These are phyloP conservation scores for Lepus timidus DNA, from an alignment of 2,113 vertebrate genomes.

Conservation along the genomic window DNA sequence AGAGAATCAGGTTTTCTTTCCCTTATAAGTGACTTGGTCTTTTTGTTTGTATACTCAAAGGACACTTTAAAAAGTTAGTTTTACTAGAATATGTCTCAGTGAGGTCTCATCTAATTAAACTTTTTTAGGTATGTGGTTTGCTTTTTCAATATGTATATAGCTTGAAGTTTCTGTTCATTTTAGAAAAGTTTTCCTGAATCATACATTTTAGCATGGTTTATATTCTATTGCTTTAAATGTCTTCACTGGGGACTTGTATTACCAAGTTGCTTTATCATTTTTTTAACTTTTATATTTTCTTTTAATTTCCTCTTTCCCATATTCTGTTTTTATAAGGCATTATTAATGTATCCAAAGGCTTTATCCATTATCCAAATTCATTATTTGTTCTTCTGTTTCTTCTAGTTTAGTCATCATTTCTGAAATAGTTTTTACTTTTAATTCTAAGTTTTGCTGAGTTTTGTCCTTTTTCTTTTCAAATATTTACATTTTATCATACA, in stretches of 20 bases:
- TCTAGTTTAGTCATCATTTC: conserved; percentile 24
- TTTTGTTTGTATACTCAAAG: neutral
- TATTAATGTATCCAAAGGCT: neutral
- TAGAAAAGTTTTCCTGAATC: neutral
- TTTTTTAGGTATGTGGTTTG: neutral
- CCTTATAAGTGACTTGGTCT: conserved; percentile 1
- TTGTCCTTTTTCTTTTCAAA: conserved; percentile 6
- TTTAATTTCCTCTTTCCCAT: conserved; percentile 41
- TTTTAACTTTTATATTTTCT: conserved; percentile 47
- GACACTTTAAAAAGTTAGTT: neutral
- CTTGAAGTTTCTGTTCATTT: conserved; percentile 30
- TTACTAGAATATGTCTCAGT: neutral
- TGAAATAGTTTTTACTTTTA: conserved; percentile 37
- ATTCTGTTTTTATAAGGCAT: conserved; percentile 25
- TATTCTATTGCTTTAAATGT: neutral
- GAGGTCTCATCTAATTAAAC: neutral
- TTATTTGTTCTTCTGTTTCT: conserved; percentile 44
- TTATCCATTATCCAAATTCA: neutral
- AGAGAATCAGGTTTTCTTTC: neutral
- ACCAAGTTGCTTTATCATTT: neutral
- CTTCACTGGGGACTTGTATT: neutral
- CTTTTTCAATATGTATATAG: neutral
- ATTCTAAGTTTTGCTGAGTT: conserved; percentile 39
- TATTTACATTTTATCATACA: neutral
- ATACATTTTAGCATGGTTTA: neutral